Base-by-base conservation (phyloP, 2,797 vertebrate species). In the Syndactyla subalaris region DNA sequence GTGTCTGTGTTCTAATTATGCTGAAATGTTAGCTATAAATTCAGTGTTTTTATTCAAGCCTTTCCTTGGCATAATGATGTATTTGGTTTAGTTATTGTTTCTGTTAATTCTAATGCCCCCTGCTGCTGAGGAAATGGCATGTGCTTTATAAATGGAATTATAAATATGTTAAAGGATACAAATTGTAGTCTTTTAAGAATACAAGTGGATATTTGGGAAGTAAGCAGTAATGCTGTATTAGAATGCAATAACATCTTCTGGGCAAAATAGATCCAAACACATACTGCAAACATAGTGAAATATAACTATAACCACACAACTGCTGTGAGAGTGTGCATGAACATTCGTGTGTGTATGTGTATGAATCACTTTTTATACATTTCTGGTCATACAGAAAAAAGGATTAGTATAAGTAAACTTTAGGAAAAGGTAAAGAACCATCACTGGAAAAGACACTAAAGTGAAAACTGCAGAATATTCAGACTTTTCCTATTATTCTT, bases 41-140 rank as follows among this genome's bases (percentile, higher is more conserved):
- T 72, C 68, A 91, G 38, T 88, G 91, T 62, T 74, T 87, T 91
- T 89, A 73, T 32, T 89, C 62, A 74, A 94, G 68, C n/a, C 54
- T 88, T 94, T 93, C 77, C 85, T 52, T 81, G 43, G 36, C 62
- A 63, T 88, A 88, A 86, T 78, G 61, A 80, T 77, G 72, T 70
- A 79, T 89, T 90, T 94, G 63, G 76, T 81, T 92, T 94, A 84
- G 87, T 78, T 89, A 76, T 85, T 94, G 92, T 81, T 96, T 96
- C 83, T 93, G 85, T 91, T 96, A 93, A 95, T 96, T 94, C 77
- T 92, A 92, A 92, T 96, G 88, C 82, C 91, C 91, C 88, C 89
- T 96, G 95, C 88, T 95, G 92, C 63, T 93, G 67, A 89, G 76
- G 70, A 89, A 92, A 95, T 89, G 70, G 66, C 67, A 87, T 81